Evolutionary conservation across 2,113 vertebrate genomes (phyloP).

Genomic region (Prochilodus magdalenae): DNA sequence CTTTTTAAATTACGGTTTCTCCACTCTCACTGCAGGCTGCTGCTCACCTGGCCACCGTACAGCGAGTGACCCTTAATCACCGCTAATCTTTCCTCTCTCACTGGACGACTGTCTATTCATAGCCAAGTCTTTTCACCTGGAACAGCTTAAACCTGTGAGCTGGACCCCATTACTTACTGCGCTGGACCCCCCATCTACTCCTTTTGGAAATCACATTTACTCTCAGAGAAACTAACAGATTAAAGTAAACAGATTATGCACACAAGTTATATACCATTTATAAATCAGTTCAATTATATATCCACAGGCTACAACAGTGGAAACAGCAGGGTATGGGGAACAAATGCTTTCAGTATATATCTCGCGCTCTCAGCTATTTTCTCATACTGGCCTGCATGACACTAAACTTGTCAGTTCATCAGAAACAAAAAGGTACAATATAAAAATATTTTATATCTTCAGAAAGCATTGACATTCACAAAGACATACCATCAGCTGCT

Average conservation of each 20-base stretch:
- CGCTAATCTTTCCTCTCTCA: constrained; percentile 74
- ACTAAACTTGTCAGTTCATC: not conserved
- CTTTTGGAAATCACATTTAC: not conserved
- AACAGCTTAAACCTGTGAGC: constrained; percentile 7
- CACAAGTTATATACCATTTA: not conserved
- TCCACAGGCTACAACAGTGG: not conserved
- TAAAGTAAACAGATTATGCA: too few species aligned
- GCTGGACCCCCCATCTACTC: not conserved
- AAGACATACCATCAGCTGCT: not conserved
- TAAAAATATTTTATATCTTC: not conserved
- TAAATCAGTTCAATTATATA: not conserved
- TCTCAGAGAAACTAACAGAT: not conserved
- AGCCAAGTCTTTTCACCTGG: constrained; percentile 54
- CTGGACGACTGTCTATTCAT: constrained; percentile 67
- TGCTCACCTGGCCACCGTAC: not conserved
- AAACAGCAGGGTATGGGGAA: not conserved
- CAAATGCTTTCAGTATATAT: not conserved
- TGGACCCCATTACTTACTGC: too few species aligned
- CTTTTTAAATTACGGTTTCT: not conserved
- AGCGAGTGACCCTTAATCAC: constrained; percentile 66
- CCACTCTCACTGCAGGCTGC: constrained; percentile 25
- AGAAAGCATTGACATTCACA: not conserved
- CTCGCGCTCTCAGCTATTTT: not conserved
- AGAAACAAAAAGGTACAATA: not conserved
- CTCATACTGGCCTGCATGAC: not conserved